phyloP scores from a whole-genome alignment of 2,888 invertebrate species.

The Carabus problematicus region DNA sequence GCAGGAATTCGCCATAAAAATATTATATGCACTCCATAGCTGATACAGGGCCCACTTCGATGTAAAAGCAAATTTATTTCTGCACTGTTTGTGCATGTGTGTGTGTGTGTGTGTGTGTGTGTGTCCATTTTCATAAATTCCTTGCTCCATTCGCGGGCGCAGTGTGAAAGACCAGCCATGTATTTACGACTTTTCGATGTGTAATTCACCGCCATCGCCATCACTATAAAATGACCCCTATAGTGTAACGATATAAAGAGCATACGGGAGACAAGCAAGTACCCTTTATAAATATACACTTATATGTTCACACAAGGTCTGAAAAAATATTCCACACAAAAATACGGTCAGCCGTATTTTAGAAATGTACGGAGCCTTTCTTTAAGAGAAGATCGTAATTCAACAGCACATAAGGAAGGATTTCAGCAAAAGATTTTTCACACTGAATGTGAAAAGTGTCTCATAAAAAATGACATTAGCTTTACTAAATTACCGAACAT shows the following conservation, averaged over 20 bases:
- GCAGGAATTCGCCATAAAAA: conserved; percentile 56
- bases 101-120: conserved; percentile 37
- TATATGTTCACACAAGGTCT: conserved; percentile 8
- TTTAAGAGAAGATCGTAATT: not conserved
- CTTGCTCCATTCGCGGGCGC: conserved; percentile 6
- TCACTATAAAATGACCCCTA: no score
- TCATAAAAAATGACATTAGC: no score
- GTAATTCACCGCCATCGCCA: conserved; percentile 25
- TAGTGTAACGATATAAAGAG: no score
- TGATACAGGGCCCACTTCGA: conserved; percentile 10
- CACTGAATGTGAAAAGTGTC: no score
- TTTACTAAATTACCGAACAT: no score
- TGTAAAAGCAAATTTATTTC: conserved; percentile 42
- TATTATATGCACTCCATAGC: conserved; percentile 49
- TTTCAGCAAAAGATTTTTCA: no score
- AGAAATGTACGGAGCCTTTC: conserved; percentile 22
- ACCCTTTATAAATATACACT: conserved; percentile 17
- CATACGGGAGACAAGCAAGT: no score
- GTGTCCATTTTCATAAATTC: conserved; percentile 44
- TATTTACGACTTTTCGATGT: conserved; percentile 41
- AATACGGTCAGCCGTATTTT: conserved; percentile 33
- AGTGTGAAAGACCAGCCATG: conserved; percentile 4
- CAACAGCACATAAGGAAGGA: no score
- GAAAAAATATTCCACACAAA: conserved; percentile 26
- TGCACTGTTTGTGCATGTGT: conserved; percentile 30